Evolutionary conservation across 2,797 vertebrate genomes (phyloP).

Genomic region (Crypturellus tataupa): DNA sequence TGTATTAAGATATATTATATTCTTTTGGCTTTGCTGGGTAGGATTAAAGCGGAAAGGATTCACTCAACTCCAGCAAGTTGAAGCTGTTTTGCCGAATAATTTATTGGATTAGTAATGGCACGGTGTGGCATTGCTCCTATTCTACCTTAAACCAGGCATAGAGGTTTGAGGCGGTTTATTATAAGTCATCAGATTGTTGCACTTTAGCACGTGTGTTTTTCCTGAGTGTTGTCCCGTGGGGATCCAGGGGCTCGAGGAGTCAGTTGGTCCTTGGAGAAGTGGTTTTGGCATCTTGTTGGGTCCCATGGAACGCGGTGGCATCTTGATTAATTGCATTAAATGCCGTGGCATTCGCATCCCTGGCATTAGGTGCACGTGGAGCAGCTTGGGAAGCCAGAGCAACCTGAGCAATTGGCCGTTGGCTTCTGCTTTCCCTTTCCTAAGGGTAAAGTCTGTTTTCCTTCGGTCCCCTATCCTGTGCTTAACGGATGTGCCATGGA

Average conservation of each 20-base stretch:
- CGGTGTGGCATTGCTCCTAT: rapidly evolving
- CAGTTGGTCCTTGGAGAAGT: rapidly evolving
- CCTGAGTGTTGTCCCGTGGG: rapidly evolving
- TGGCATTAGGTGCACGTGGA: neutral
- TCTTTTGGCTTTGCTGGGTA: neutral
- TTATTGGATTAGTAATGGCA: neutral
- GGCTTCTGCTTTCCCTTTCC: too few species aligned
- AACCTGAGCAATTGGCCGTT: rapidly evolving
- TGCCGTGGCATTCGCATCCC: neutral
- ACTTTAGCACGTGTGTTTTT: rapidly evolving
- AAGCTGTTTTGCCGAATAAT: neutral
- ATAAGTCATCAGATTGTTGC: rapidly evolving
- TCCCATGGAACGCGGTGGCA: too few species aligned
- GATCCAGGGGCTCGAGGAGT: rapidly evolving
- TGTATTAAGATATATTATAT: rapidly evolving
- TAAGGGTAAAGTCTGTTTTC: neutral
- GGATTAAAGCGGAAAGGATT: neutral
- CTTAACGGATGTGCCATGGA: neutral
- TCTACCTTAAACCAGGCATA: rapidly evolving
- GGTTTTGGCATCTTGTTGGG: too few species aligned
- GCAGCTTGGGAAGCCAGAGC: neutral
- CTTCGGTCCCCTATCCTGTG: rapidly evolving
- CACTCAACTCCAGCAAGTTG: neutral
- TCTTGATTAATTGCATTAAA: too few species aligned
- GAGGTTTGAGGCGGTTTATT: neutral